Evolutionary conservation across 2,797 vertebrate genomes (phyloP).

Genomic region (Xenopus petersii): DNA sequence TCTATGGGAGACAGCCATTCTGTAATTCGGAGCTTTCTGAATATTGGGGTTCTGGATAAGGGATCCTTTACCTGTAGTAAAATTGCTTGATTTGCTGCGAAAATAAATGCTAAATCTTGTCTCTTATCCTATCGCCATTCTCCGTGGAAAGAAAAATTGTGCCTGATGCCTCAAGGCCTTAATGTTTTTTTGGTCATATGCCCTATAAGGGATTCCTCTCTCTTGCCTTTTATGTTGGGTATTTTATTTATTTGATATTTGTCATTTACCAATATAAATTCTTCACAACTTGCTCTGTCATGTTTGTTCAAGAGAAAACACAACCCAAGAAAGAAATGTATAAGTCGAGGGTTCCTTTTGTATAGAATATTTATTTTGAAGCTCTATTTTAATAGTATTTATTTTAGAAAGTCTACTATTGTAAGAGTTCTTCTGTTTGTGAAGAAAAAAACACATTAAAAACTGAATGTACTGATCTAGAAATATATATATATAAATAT

Average conservation of each 20-base stretch:
- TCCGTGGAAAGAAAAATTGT: too few species aligned
- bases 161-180: too few species aligned
- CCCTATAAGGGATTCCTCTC: too few species aligned
- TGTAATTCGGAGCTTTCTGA: too few species aligned
- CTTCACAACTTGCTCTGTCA: slow-evolving; percentile 14
- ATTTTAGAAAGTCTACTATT: slow-evolving; percentile 99
- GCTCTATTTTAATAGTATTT: slow-evolving; percentile 99
- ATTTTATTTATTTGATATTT: background rate
- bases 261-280: slow-evolving; percentile 40
- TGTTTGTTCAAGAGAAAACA: slow-evolving; percentile 20
- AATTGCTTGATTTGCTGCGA: too few species aligned
- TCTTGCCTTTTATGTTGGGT: too few species aligned
- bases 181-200: too few species aligned
- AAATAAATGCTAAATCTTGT: too few species aligned
- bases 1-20: too few species aligned
- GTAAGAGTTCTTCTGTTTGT: slow-evolving; percentile 93
- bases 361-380: slow-evolving; percentile 99
- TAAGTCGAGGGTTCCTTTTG: slow-evolving; percentile 83
- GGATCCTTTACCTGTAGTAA: too few species aligned
- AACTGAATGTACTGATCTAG: slow-evolving; percentile 93
- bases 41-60: too few species aligned
- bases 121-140: too few species aligned
- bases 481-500: slow-evolving; percentile 77
- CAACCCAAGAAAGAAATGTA: slow-evolving; percentile 56
- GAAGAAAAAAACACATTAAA: slow-evolving; percentile 91